These are phyloP conservation scores for Stenodera caucasica DNA, from an alignment of 2,888 invertebrate genomes.

Conservation along the genomic window DNA sequence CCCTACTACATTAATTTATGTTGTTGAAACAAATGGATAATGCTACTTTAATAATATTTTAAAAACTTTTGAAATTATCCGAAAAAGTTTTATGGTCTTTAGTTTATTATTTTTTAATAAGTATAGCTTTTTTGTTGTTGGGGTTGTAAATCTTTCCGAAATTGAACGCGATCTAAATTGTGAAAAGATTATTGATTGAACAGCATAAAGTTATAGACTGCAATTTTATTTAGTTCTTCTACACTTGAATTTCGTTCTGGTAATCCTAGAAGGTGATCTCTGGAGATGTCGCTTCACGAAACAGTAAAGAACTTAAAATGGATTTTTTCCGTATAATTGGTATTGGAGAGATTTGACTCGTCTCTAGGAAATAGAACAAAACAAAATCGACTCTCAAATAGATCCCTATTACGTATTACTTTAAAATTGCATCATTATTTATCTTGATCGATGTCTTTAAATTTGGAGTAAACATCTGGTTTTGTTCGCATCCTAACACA, in stretches of 20 bases:
- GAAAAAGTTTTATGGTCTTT: background rate
- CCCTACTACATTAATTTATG: background rate
- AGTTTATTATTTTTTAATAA: background rate
- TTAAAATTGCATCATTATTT: background rate
- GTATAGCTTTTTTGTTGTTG: background rate
- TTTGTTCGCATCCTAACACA: background rate
- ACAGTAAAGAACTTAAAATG: background rate
- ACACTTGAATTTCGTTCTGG: background rate
- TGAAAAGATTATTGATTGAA: slow-evolving; percentile 3
- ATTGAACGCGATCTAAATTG: background rate
- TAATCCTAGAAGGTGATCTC: background rate
- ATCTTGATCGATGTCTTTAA: background rate
- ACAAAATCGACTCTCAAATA: background rate
- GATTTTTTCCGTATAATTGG: background rate
- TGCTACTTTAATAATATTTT: slow-evolving; percentile 6
- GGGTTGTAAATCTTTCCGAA: background rate
- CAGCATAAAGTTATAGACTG: background rate
- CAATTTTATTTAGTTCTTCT: background rate
- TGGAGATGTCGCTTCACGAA: background rate
- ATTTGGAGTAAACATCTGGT: background rate
- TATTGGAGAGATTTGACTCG: background rate
- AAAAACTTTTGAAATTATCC: slow-evolving; percentile 6
- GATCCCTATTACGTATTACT: background rate
- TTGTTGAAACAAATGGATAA: slow-evolving; percentile 8
- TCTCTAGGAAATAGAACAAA: no score